Base-by-base conservation (phyloP, 2,888 invertebrate species). In the Agrotis clavis region DNA sequence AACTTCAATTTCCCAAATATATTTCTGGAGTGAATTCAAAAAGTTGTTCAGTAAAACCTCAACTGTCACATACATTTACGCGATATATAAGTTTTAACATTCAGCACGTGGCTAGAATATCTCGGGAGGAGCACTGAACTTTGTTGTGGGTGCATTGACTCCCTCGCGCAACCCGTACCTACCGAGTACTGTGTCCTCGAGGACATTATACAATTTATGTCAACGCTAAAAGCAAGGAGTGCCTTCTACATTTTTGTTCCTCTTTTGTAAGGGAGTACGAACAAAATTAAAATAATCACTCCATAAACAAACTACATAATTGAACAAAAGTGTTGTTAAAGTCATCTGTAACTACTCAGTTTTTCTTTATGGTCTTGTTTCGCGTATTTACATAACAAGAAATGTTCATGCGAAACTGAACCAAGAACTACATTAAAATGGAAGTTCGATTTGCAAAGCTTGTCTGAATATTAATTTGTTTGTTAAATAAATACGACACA, bases 91-190 rank as follows among this genome's bases (percentile, higher is more conserved):
- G 89, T 92, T 89, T 89, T 91, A 90, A 90, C 89, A 93, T 92
- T 90, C 90, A 91, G 92, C 86, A 89, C 93, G 91, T 91, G 94
- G 84, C 82, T 84, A 79, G 90, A 90, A 92, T 92, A 90, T 88
- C 86, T 87, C 79, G 76, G 86, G 85, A 86, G 84, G 94, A 90
- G 92, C 93, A 92, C 79, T 94, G 94, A 95, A 94, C 95, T 92
- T 87, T 69, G 82, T 60, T 60, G 83, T 82, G 90, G 90, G 95
- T 92, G 90, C 95, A 92, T 89, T 94, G 95, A 94, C 94, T 92
- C 88, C 86, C 83, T 75, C 76, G 75, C 79, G 51, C 57, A 74
- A 73, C 70, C 79, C 79, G 76, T 84, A 84, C 84, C 67, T 77
- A 76, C 67, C 45, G 57, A 19, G 79, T 66, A 63, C 67, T 45